Evolutionary conservation across 2,797 vertebrate genomes (phyloP).

Genomic region (Pipistrellus pygmaeus): DNA sequence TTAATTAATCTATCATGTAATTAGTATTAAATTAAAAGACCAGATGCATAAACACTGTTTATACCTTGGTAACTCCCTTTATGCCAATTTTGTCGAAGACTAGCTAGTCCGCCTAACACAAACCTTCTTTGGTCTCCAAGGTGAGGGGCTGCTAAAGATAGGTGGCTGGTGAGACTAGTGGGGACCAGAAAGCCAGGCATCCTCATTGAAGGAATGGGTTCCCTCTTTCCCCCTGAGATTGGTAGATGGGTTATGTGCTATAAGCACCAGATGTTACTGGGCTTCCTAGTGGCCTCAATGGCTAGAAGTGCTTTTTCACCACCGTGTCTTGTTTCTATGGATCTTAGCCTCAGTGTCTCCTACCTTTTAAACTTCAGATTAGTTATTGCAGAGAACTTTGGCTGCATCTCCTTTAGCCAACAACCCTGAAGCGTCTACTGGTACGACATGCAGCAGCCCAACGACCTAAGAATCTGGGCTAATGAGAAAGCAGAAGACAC

Average conservation of each 20-base stretch:
- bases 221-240: not conserved
- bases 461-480: not conserved
- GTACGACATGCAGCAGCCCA: not conserved
- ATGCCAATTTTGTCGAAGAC: conserved; percentile 9
- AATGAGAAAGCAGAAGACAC: not conserved
- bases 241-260: not conserved
- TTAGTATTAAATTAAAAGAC: not conserved
- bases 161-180: not conserved
- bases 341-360: not conserved
- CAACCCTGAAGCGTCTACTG: not conserved
- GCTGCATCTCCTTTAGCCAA: not conserved
- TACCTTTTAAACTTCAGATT: not conserved
- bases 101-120: not conserved
- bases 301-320: not conserved
- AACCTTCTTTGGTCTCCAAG: not conserved
- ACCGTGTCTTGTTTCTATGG: not conserved
- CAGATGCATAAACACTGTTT: not conserved
- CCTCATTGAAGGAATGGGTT: not conserved
- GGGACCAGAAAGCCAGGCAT: no score
- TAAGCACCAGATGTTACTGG: not conserved
- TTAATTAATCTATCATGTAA: not conserved
- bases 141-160: not conserved
- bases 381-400: not conserved
- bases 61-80: not conserved
- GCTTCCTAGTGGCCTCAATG: not conserved